Evolutionary conservation across 2,888 invertebrate species (phyloP), one percentile per base, ranked within the genome.

Genomic region (Erebia palarica): DNA sequence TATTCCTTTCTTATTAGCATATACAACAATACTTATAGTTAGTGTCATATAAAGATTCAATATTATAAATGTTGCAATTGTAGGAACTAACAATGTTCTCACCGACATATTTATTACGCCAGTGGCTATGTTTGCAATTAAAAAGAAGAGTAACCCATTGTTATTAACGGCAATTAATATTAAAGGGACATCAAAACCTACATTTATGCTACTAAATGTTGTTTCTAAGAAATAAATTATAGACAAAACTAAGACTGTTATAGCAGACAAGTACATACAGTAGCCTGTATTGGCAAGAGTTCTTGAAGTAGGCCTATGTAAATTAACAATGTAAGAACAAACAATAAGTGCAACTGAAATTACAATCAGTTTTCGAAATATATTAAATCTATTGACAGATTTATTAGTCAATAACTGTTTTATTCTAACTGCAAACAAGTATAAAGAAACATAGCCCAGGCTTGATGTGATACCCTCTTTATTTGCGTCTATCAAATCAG

Each of bases 381-480:
- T 75, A 13, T 73, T 63, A 65, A 73, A 78, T 76, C 83, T 84
- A n/a, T 69, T 71, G 0, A 84, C 71, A 58, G 81, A 84, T 74
- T 83, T 84, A 75, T 92, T 83, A 44, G 85, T 86, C 47, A 96
- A 82, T 67, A 94, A 82, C 75, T 90, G 87, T 57, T 96, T 96
- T 68, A 96, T 83, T 78, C 95, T 94, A 68, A 96, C 95, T 42
- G 96, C 96, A 75, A 96, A 94, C 71, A 98, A 92, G 87, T 98
- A 98, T 7, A 99, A 89, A 0, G 96, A 95, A 0, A 98, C 90
- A 85, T 97, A 99, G 1, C 99, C 99, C 0, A 96, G 90, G 53
- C 96, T 93, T 0, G 99, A 98, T 27, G 95, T 95, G 55, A 99
- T 89, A 0, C 99, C 99, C 91, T 99, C 99, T 71, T 97, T 95